Evolutionary conservation across 30 jellyfish, hydroid and myxozoan genomes (phyloP).

Genomic region (Nemopilema nomurai): DNA sequence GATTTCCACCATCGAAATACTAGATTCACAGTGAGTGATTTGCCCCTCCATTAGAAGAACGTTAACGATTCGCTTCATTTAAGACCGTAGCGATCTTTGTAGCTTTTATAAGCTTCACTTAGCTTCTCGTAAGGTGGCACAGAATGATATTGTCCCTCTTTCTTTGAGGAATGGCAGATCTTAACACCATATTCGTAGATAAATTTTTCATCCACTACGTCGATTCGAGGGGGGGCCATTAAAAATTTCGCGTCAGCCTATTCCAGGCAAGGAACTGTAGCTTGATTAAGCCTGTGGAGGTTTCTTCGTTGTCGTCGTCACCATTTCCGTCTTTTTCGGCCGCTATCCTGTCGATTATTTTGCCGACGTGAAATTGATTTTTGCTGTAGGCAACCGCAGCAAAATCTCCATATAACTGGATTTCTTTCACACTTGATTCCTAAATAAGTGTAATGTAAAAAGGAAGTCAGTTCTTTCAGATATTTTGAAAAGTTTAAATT

Average conservation of each 20-base stretch:
- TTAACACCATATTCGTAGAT: not conserved
- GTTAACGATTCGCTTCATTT: not conserved
- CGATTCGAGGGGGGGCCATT: not conserved
- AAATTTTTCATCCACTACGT: not conserved
- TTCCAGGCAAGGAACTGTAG: not conserved
- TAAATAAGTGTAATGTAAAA: not conserved
- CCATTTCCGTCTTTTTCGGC: not conserved
- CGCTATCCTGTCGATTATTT: not conserved
- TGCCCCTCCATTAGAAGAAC: not conserved
- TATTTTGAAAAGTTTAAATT: not conserved
- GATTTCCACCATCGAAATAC: not conserved
- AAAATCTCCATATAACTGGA: not conserved
- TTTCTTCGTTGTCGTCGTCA: not conserved
- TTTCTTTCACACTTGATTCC: not conserved
- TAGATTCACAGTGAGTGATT: not conserved
- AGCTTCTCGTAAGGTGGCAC: slow-evolving; percentile 1
- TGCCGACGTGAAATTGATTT: slow-evolving; percentile 7
- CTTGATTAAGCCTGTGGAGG: not conserved
- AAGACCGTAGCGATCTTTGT: slow-evolving; percentile 12
- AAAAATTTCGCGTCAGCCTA: not conserved
- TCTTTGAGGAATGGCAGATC: not conserved
- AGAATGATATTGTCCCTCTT: not conserved
- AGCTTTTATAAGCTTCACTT: not conserved
- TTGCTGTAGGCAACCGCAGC: slow-evolving; percentile 26
- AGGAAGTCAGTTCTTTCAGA: not conserved